Evolutionary conservation across 1,140 invertebrate genomes (phyloP).

Genomic region (Hyles vespertilio): DNA sequence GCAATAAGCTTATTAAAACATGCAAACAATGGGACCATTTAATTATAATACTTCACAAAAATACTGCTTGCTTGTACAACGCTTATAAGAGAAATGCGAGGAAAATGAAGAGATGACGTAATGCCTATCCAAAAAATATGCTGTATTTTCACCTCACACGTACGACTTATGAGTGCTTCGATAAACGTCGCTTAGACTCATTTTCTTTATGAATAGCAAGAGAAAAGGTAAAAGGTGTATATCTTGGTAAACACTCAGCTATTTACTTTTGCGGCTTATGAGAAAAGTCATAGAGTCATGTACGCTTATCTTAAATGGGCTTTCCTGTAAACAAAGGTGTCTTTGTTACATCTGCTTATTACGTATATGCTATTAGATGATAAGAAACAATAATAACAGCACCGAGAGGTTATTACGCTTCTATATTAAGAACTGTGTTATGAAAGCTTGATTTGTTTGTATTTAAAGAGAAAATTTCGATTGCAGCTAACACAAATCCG

Average conservation of each 20-base stretch:
- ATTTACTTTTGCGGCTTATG: conserved; percentile 10
- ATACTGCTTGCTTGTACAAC: not conserved
- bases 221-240: conserved; percentile 6
- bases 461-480: too few relatives aligned
- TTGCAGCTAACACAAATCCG: too few relatives aligned
- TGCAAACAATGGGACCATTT: conserved; percentile 8
- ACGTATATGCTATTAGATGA: too few relatives aligned
- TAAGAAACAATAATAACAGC: too few relatives aligned
- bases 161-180: conserved; percentile 3
- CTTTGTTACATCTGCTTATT: too few relatives aligned
- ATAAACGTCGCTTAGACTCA: conserved; percentile 8
- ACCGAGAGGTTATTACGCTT: too few relatives aligned
- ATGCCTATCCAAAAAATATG: not conserved
- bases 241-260: conserved; percentile 8
- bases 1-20: conserved; percentile 14
- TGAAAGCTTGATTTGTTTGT: too few relatives aligned
- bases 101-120: not conserved
- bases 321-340: conserved; percentile 1
- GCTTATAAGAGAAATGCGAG: not conserved
- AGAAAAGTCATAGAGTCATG: conserved; percentile 4
- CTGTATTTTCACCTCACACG: not conserved
- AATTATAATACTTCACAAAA: conserved; percentile 1
- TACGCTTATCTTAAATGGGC: conserved; percentile 8
- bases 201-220: conserved; percentile 9
- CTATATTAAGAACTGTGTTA: too few relatives aligned